phyloP scores from a whole-genome alignment of 2,113 vertebrate species.

The Chaetorhynchus papuensis region DNA sequence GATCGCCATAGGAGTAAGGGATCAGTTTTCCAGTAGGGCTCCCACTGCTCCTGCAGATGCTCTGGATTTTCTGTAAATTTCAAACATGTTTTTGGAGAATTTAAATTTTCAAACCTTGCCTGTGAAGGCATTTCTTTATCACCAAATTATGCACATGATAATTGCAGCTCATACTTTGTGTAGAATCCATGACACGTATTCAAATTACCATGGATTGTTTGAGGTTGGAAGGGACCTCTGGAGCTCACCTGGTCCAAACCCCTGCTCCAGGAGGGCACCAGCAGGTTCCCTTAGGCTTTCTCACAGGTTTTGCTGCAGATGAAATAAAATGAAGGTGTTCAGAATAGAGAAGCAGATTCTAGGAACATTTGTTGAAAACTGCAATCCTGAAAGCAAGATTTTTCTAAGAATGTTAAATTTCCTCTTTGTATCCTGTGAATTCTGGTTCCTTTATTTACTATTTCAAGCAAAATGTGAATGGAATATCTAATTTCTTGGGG shows the following conservation, averaged over 20 bases:
- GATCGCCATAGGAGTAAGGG: background rate
- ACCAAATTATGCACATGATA: background rate
- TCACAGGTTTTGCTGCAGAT: background rate
- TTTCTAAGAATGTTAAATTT: background rate
- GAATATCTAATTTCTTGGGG: background rate
- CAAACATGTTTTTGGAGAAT: background rate
- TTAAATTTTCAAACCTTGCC: background rate
- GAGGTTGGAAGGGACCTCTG: background rate
- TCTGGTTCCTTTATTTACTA: background rate
- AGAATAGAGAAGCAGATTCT: background rate
- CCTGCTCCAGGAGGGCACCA: background rate
- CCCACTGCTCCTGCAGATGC: background rate
- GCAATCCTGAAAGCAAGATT: background rate
- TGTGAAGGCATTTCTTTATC: background rate
- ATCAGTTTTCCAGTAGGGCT: background rate
- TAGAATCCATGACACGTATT: background rate
- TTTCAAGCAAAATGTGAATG: background rate
- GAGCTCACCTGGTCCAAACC: background rate
- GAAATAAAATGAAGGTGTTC: background rate
- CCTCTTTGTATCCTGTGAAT: background rate
- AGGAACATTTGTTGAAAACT: background rate
- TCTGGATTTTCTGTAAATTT: background rate
- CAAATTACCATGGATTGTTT: background rate
- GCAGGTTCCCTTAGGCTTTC: background rate
- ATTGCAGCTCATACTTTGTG: background rate